Base-by-base conservation (phyloP, 2,797 vertebrate species). In the Knipowitschia caucasica region DNA sequence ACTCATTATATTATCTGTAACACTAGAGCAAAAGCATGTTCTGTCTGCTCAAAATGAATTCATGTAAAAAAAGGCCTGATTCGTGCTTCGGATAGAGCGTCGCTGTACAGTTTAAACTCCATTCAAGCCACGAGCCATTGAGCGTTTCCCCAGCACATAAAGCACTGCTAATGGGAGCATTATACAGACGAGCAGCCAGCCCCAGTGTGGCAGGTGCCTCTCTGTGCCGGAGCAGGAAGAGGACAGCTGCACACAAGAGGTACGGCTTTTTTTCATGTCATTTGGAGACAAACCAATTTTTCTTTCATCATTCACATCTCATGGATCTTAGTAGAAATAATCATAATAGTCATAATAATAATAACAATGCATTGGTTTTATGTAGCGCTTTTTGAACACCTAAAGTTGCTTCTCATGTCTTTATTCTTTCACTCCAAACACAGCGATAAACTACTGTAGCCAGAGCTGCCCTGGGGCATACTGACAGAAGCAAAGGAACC, bases 111-210 rank as follows among this genome's bases (percentile, higher is more conserved):
- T 21, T 62, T 34, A 47, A 39, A 40, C 17, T 54, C 14, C 4
- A 36, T 67, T 53, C n/a, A 60, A 43, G 52, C 34, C n/a, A 30
- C 42, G 30, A 42, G 25, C 50, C 29, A 49, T 51, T 60, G 58
- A 59, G 36, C 39, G 53, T 24, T 11, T 59, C 50, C 46, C 59
- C 42, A 14, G 55, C 49, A 65, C 50, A 73, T 64, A 53, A 77
- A 68, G 38, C 56, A 46, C 53, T 17, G 43, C 49, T 59, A 59
- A 63, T 57, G 54, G 27, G 56, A 59, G 38, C 18, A 43, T 71
- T 70, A 54, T 24, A 59, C 50, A 53, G 50, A 10, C 11, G 46
- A 50, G 49, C 45, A 36, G 59, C 31, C 34, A 31, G 29, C 31
- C 33, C 40, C 34, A 62, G 42, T 40, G 27, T 23, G 66, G 29